Percentiles rank a stretch among this genome's conserved stretches.
phyloP scores from a whole-genome alignment of 30 jellyfish, hydroid and myxozoan genomes.

The Chrysaora quinquecirrha region DNA sequence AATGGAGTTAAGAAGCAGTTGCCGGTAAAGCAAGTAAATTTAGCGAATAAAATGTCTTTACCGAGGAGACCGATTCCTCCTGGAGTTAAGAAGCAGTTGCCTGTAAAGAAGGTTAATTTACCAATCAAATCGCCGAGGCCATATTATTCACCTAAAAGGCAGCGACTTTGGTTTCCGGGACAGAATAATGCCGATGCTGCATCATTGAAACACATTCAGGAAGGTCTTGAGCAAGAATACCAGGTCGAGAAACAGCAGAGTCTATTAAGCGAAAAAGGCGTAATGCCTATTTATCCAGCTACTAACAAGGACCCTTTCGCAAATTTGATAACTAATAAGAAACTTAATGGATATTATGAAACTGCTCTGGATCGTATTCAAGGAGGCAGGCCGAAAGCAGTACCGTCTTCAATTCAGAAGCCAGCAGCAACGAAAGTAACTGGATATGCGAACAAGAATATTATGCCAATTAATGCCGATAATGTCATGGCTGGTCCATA shows the following conservation, averaged over 20 bases:
- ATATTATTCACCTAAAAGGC: constrained; percentile 31
- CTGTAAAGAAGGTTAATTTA: neutral
- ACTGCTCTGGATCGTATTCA: too few species aligned
- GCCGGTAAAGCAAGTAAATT: neutral
- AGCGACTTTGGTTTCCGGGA: constrained; percentile 70
- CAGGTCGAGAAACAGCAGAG: neutral
- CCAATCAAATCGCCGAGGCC: neutral
- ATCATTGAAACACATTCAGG: neutral
- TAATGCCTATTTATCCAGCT: neutral
- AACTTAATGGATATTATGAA: neutral
- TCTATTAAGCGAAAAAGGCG: neutral
- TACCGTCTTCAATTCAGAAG: neutral
- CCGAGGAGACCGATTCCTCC: constrained; percentile 12
- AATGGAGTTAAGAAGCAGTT: neutral
- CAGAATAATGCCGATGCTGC: constrained; percentile 5
- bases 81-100: neutral
- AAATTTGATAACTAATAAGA: neutral
- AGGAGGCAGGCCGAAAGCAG: neutral
- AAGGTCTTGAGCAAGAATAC: neutral
- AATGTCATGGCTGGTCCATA: too few species aligned
- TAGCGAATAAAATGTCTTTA: neutral
- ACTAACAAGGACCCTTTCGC: neutral
- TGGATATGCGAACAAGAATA: too few species aligned
- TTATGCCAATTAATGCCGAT: too few species aligned
- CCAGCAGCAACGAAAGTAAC: neutral